Evolutionary conservation across 2,113 vertebrate species (phyloP), one percentile per base, ranked within the genome.

Genomic region (Rhinoderma darwinii): DNA sequence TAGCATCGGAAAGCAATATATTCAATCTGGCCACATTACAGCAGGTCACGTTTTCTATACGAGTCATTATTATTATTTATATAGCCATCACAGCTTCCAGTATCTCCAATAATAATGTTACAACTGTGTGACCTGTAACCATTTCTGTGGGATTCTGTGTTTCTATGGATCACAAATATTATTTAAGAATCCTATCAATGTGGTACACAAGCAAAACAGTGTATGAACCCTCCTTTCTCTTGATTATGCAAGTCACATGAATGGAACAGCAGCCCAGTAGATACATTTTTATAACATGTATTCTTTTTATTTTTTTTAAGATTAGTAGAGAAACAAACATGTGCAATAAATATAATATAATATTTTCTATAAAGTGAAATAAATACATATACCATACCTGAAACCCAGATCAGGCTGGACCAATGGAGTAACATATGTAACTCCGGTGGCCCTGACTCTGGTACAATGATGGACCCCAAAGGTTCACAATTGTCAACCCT

Each of bases 1-100:
- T 59, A 30, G 66, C 80, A 73, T 86, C 6, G 66, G 50, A 86
- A 82, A 73, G 77, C 85, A 81, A 86, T 86, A 86, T 81, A 74
- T 73, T 37, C 77, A 72, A 61, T 86, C 66, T 86, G 7, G 17
- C 32, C 43, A 39, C 80, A 74, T 81, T 86, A 80, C 68, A 81
- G 35, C 6, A 12, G 47, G 77, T 54, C 68, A 74, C 30, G 11
- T 56, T 56, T 81, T 82, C 63, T 41, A 51, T 74, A 44, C 6
- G 37, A 81, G 39, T 73, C 35, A 74, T 47, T 81, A 66, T n/a
- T 86, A 66, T 80, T 79, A 86, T 80, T 80, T 72, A 80, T 79
- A 80, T 80, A 80, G 63, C 68, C 59, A 51, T 86, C 50, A 44
- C 27, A 20, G 39, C 39, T 82, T 35, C 27, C 63, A 54, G 22